A percentile compares a stretch with the other conserved stretches of the same genome.
These are phyloP conservation scores for Clytia hemisphaerica DNA, from an alignment of 30 jellyfish, hydroid and myxozoan species.

Conservation along the genomic window DNA sequence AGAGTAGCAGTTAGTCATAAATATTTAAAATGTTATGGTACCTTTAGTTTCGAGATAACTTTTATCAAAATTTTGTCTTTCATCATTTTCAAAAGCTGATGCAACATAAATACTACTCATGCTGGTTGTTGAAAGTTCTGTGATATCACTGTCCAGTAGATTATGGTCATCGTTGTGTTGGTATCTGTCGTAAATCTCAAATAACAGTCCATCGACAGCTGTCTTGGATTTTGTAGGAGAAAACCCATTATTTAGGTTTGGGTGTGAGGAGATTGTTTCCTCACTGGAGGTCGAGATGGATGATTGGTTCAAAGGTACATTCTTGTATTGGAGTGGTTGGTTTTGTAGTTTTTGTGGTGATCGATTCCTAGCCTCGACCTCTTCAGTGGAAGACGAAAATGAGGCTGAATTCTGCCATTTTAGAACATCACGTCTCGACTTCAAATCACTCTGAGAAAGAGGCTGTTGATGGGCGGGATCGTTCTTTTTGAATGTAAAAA, in stretches of 20 bases:
- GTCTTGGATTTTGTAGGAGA: conserved; percentile 46
- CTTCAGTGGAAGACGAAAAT: conserved; percentile 20
- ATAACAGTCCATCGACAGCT: conserved; percentile 89
- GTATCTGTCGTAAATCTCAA: conserved; percentile 78
- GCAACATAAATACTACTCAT: conserved; percentile 62
- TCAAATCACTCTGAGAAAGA: background rate
- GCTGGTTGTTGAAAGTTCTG: conserved; percentile 78
- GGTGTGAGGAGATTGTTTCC: background rate
- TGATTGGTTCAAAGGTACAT: background rate
- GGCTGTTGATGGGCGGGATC: background rate
- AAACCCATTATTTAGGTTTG: background rate
- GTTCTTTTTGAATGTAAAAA: background rate
- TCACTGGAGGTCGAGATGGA: no score
- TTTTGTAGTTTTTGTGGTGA: background rate
- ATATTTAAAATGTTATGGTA: background rate
- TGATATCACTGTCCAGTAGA: conserved; percentile 66
- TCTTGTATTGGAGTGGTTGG: background rate
- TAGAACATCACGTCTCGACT: background rate
- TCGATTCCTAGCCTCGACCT: background rate
- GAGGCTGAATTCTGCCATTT: conserved; percentile 11
- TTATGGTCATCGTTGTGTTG: conserved; percentile 28
- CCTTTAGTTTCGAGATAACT: conserved; percentile 74
- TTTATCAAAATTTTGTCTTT: conserved; percentile 57
- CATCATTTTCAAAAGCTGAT: conserved; percentile 81
- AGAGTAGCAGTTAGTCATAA: no score